Evolutionary conservation across 2,113 vertebrate species (phyloP), one percentile per base, ranked within the genome.

Genomic region (Corythornis cristatus): DNA sequence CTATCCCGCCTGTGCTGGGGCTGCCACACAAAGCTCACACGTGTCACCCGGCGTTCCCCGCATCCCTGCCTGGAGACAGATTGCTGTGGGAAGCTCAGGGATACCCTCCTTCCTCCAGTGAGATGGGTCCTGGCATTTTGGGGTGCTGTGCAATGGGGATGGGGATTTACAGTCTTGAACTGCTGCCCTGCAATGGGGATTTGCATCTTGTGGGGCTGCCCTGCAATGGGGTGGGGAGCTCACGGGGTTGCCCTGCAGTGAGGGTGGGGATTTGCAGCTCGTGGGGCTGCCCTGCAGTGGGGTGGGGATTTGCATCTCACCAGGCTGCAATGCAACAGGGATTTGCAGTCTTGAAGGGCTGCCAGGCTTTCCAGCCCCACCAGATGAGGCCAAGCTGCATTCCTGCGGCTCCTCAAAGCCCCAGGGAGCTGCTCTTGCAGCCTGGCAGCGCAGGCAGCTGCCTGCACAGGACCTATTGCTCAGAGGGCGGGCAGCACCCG

Each of bases 11-110:
- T 8, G 37, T 31, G 13, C 35, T 3, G 2, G 20, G 6, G 58
- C 37, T 9, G 8, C 50, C n/a, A 3, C 2, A 16, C 33, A 8
- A 18, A 67, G 53, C 45, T 25, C 4, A 3, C 48, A 50, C 12
- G 12, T 45, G 61, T 37, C 67, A 40, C n/a, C 37, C 2, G 5
- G 35, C 33, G 3, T 56, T 48, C 66, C 61, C 53, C 2, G 15
- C 4, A 9, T 13, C 53, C 23, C 26, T 26, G 22, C 42, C 23
- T 17, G 50, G 45, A 15, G 14, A 29, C 9, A 20, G 15, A 35
- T 42, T n/a, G 25, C 1, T 1, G 6, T 1, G 6, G 28, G 31
- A 56, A 3, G 18, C 51, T 53, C 8, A 3, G 58, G 37, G 31
- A 9, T 26, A 12, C 33, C 18, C 26, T 42, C 46, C 54, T 13